phyloP scores from a whole-genome alignment of 2,888 invertebrate genomes.

The Nemurella pictetii region DNA sequence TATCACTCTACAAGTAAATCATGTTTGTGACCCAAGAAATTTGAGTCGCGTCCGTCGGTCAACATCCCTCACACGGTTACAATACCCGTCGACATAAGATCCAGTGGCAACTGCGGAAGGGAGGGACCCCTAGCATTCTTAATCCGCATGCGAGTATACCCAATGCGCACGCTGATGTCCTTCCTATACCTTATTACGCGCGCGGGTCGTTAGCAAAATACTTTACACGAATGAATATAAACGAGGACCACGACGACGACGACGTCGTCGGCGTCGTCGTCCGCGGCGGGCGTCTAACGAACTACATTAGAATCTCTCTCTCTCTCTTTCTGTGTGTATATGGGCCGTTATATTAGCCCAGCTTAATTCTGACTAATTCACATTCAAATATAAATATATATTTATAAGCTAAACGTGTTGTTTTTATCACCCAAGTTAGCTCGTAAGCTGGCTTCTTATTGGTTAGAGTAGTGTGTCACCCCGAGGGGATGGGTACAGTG shows the following conservation, averaged over 20 bases:
- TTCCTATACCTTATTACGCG: constrained; percentile 32
- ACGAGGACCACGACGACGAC: constrained; percentile 7
- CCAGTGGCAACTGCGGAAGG: no score
- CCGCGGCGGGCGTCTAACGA: not conserved
- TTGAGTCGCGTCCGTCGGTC: no score
- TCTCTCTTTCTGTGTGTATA: not conserved
- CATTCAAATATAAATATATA: constrained; percentile 25
- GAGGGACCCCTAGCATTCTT: not conserved
- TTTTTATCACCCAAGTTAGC: constrained; percentile 11
- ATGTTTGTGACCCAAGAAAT: no score
- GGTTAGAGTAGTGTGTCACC: not conserved
- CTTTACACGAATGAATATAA: constrained; percentile 29
- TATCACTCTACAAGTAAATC: no score
- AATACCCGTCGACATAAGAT: no score
- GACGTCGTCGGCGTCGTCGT: not conserved
- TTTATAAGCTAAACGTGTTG: constrained; percentile 9
- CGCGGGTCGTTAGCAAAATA: constrained; percentile 15
- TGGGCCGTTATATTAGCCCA: not conserved
- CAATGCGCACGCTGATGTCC: constrained; percentile 18
- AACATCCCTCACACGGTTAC: no score
- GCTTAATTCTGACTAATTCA: constrained; percentile 29
- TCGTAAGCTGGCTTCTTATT: not conserved
- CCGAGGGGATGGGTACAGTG: not conserved
- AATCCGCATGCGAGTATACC: not conserved
- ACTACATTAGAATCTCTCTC: not conserved